phyloP scores from a whole-genome alignment of 2,888 invertebrate genomes.

The Tortricodes alternella region DNA sequence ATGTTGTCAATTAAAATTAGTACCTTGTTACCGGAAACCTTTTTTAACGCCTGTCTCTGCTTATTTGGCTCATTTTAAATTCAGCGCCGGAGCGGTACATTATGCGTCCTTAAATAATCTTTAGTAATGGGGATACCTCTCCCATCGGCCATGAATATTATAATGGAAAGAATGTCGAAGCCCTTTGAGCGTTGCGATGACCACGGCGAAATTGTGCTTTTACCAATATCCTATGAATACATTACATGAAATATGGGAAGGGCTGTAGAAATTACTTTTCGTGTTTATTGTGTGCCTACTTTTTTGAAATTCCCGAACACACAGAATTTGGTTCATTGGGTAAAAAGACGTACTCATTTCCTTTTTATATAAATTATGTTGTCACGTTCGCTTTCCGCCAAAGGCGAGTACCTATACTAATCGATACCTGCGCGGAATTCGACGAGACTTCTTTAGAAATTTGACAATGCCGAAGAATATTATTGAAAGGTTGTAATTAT shows the following conservation, averaged over 20 bases:
- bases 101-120: conserved; percentile 25
- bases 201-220: conserved; percentile 54
- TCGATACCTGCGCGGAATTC: no score
- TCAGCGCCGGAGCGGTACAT: background rate
- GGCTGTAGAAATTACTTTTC: conserved; percentile 50
- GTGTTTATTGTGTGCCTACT: conserved; percentile 40
- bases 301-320: conserved; percentile 21
- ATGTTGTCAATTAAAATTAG: no score
- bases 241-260: conserved; percentile 55
- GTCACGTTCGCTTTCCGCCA: background rate
- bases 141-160: conserved; percentile 55
- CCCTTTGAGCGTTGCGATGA: conserved; percentile 55
- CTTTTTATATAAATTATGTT: conserved; percentile 1
- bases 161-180: conserved; percentile 51
- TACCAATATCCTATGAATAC: conserved; percentile 64
- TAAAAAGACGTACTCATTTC: conserved; percentile 7
- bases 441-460: no score
- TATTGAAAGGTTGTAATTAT: no score
- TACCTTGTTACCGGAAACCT: background rate
- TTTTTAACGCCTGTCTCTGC: background rate
- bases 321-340: background rate
- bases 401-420: no score
- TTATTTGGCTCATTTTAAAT: conserved; percentile 5
- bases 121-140: conserved; percentile 40
- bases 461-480: no score